phyloP scores from a whole-genome alignment of 2,113 vertebrate genomes.

The Otis tarda region DNA sequence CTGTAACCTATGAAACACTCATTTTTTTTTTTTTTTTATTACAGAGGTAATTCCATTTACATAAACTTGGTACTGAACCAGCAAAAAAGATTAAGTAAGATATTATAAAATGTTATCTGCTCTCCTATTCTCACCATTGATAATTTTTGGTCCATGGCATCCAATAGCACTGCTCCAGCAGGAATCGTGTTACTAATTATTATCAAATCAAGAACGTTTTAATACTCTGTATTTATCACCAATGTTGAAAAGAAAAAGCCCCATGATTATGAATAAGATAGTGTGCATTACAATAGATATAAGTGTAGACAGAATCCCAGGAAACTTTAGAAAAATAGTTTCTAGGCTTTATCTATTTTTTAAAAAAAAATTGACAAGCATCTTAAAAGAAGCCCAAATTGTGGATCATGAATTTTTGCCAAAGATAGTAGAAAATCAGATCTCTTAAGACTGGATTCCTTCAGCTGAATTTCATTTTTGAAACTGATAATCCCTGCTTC shows the following conservation, averaged over 20 bases:
- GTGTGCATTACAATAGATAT: not conserved
- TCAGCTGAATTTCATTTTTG: not conserved
- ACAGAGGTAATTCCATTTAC: not conserved
- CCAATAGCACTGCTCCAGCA: not conserved
- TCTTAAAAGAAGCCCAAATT: not conserved
- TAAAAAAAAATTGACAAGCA: not conserved
- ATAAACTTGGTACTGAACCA: not conserved
- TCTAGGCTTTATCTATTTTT: not conserved
- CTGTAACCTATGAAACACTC: not conserved
- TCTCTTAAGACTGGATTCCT: not conserved
- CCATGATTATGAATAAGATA: not conserved
- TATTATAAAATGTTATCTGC: not conserved
- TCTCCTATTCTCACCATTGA: not conserved
- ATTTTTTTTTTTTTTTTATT: not conserved
- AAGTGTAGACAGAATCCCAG: not conserved
- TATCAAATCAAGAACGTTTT: not conserved
- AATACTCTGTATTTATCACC: not conserved
- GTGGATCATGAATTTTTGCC: not conserved
- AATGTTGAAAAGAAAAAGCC: not conserved
- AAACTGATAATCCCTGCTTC: not conserved
- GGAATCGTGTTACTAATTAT: not conserved
- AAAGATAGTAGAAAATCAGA: not conserved
- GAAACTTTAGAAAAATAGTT: not conserved
- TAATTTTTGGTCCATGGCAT: not conserved
- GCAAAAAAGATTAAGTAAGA: not conserved